Evolutionary conservation across 1,140 invertebrate genomes (phyloP).

Genomic region (Psilanteris sp.): DNA sequence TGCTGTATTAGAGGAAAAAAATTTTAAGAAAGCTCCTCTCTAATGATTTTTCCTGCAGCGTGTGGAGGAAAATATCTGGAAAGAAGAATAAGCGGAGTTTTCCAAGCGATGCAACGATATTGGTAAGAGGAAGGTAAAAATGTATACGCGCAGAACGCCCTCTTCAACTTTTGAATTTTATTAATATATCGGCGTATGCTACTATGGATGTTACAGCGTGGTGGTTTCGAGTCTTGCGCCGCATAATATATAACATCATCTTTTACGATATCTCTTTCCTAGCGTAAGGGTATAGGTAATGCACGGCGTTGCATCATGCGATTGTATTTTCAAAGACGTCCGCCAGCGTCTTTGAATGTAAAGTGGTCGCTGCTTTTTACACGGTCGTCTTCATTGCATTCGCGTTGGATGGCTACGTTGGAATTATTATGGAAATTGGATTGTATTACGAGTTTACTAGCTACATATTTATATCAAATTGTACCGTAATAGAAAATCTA

Average conservation of each 20-base stretch:
- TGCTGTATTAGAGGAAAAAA: not conserved
- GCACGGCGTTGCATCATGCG: constrained; percentile 75
- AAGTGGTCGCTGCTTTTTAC: constrained; percentile 68
- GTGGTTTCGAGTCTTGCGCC: constrained; percentile 59
- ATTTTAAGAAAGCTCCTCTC: constrained; percentile 2
- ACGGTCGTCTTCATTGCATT: constrained; percentile 58
- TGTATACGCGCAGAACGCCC: constrained; percentile 49
- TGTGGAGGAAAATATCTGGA: constrained; percentile 17
- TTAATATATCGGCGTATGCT: constrained; percentile 71
- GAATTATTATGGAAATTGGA: constrained; percentile 64
- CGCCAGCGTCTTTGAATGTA: constrained; percentile 76
- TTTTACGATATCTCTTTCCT: constrained; percentile 76
- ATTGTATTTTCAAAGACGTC: constrained; percentile 78
- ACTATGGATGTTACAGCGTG: constrained; percentile 37
- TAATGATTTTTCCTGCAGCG: constrained; percentile 17
- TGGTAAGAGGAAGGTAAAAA: constrained; percentile 38
- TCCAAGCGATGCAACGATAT: constrained; percentile 29
- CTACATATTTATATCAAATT: constrained; percentile 55
- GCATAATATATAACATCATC: constrained; percentile 77
- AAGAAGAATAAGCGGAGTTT: constrained; percentile 37
- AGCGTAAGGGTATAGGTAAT: constrained; percentile 54
- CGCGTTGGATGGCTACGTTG: constrained; percentile 41
- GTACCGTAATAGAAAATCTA: constrained; percentile 49
- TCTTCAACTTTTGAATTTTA: constrained; percentile 74
- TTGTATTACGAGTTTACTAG: constrained; percentile 40